phyloP scores from a whole-genome alignment of 2,888 invertebrate genomes.

The Bhutanitis thaidina region DNA sequence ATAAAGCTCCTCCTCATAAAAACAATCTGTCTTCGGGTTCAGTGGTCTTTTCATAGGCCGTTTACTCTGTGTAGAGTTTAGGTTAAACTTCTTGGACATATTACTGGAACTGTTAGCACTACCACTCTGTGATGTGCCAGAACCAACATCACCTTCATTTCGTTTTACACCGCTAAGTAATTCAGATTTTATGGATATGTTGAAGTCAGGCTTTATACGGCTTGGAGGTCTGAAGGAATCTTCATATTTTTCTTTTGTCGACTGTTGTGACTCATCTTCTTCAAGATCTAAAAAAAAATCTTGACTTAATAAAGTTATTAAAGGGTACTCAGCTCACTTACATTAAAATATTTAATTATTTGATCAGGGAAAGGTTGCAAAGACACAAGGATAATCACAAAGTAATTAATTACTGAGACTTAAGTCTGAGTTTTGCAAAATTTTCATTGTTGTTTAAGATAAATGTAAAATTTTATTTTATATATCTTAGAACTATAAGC shows the following conservation, averaged over 20 bases:
- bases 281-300: constrained; percentile 4
- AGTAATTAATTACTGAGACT: no score
- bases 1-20: constrained; percentile 93
- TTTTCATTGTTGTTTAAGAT: no score
- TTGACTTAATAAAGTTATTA: background rate
- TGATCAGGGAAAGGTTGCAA: no score
- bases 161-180: constrained; percentile 48
- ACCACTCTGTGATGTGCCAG: constrained; percentile 51
- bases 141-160: constrained; percentile 48
- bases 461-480: no score
- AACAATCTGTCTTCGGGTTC: constrained; percentile 64
- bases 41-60: constrained; percentile 40
- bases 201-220: constrained; percentile 66
- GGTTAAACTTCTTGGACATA: constrained; percentile 68
- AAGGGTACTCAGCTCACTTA: no score
- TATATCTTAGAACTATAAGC: no score
- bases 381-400: no score
- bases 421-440: no score
- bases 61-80: constrained; percentile 39
- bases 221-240: constrained; percentile 65
- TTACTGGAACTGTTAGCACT: constrained; percentile 71
- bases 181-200: constrained; percentile 68
- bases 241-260: constrained; percentile 56
- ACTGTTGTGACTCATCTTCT: constrained; percentile 45
- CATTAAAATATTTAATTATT: no score